Percentiles rank a stretch among this genome's conserved stretches.
Evolutionary conservation across 2,797 vertebrate species (phyloP).

Genomic region (Sebastes trivittatus): DNA sequence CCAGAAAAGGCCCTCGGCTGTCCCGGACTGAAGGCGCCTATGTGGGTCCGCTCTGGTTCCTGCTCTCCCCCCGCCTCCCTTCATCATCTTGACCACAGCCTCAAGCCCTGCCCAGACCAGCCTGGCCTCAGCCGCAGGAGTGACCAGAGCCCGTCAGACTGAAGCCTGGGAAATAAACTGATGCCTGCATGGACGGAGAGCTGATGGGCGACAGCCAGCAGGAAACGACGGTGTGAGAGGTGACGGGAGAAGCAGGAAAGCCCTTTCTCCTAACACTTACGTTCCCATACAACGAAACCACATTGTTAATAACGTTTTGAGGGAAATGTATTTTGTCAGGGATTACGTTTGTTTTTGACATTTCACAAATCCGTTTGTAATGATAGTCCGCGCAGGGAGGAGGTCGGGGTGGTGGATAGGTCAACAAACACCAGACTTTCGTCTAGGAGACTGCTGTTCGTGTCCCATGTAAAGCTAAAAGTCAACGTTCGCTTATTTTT

Average conservation of each 20-base stretch:
- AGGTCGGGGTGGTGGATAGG: neutral
- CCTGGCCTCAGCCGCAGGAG: slow-evolving; percentile 19
- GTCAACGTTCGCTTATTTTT: neutral
- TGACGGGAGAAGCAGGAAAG: neutral
- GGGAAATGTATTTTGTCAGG: neutral
- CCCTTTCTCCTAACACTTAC: no score
- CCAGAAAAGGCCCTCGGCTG: slow-evolving; percentile 59
- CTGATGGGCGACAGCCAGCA: slow-evolving; percentile 2
- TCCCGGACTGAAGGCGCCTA: slow-evolving; percentile 74
- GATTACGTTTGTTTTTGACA: neutral
- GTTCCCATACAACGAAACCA: neutral
- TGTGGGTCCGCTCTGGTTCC: slow-evolving; percentile 71
- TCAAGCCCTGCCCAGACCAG: slow-evolving; percentile 31
- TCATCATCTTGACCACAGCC: slow-evolving; percentile 64
- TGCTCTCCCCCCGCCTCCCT: slow-evolving; percentile 31
- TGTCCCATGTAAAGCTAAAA: neutral
- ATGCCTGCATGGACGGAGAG: slow-evolving; percentile 2
- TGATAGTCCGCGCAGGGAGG: neutral
- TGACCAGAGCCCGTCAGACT: slow-evolving; percentile 40
- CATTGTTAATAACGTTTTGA: neutral
- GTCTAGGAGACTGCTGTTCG: no score
- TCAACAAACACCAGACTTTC: neutral
- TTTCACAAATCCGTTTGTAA: neutral
- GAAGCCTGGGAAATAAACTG: slow-evolving; percentile 57
- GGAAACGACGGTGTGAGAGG: neutral